Percentiles rank a stretch among this genome's conserved stretches.
phyloP scores from a whole-genome alignment of 2,113 vertebrate species.

The Numida meleagris region DNA sequence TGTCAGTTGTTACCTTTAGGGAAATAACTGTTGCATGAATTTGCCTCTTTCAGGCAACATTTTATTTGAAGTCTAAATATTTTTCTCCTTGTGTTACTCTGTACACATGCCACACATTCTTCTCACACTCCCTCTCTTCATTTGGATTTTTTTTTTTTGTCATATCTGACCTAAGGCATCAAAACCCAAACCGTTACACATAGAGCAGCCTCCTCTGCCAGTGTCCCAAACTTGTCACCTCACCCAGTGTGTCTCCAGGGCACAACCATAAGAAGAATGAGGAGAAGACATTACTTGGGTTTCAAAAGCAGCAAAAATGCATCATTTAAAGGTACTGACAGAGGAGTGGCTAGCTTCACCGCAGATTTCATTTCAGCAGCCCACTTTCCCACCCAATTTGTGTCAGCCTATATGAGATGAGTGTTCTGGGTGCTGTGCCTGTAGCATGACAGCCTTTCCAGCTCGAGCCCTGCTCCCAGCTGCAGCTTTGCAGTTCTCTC shows the following conservation, averaged over 20 bases:
- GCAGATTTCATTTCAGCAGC: not conserved
- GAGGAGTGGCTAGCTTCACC: not conserved
- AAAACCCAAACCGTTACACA: not conserved
- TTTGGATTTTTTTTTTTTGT: not conserved
- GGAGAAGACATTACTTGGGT: not conserved
- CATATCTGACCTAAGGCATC: not conserved
- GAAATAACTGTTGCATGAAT: not conserved
- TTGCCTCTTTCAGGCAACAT: not conserved
- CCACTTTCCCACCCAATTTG: not conserved
- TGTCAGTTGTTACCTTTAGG: not conserved
- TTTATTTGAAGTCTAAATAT: not conserved
- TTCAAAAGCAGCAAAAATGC: not conserved
- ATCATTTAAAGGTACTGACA: not conserved
- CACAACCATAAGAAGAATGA: not conserved
- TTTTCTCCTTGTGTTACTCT: not conserved
- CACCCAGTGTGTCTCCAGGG: not conserved
- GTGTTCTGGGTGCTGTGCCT: not conserved
- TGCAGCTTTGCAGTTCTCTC: not conserved
- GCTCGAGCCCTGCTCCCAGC: not conserved
- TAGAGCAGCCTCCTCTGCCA: not conserved
- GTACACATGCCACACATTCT: not conserved
- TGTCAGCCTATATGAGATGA: not conserved
- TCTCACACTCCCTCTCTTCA: not conserved
- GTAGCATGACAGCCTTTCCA: rapidly evolving
- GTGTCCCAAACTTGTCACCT: not conserved